phyloP scores from a whole-genome alignment of 2,888 invertebrate species.

The Callosobruchus maculatus region DNA sequence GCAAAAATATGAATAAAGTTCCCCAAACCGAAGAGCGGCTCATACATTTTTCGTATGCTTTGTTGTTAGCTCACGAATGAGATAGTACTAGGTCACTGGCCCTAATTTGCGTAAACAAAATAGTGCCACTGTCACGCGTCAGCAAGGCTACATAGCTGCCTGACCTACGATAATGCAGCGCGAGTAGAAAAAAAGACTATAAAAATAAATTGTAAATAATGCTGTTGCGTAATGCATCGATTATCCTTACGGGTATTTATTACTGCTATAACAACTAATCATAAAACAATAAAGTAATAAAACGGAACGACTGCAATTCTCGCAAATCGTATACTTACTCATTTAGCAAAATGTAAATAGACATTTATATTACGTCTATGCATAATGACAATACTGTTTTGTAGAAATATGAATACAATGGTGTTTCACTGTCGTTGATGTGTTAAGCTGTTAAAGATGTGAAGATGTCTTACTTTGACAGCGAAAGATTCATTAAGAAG shows the following conservation, averaged over 20 bases:
- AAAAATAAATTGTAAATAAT: not conserved
- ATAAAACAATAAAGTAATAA: not conserved
- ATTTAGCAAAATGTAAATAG: not conserved
- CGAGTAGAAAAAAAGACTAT: not conserved
- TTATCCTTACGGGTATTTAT: not conserved
- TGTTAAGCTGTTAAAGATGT: not conserved
- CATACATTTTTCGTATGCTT: no score
- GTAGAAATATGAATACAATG: not conserved
- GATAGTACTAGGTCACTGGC: no score
- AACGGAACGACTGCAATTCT: not conserved
- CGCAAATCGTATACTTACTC: not conserved
- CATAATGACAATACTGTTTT: not conserved
- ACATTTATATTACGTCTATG: not conserved
- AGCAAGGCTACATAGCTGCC: not conserved
- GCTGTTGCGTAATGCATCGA: not conserved
- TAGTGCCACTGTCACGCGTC: not conserved
- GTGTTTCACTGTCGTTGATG: not conserved
- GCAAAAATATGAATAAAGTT: no score
- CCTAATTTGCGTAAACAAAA: not conserved
- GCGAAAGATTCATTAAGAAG: no score
- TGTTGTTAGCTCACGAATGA: no score
- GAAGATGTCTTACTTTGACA: no score
- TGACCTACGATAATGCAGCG: not conserved
- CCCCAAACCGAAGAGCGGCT: no score
- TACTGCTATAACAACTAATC: not conserved